Evolutionary conservation across 2,797 vertebrate genomes (phyloP), one percentile per base, ranked within the genome.

Genomic region (Arremon brunneinucha): DNA sequence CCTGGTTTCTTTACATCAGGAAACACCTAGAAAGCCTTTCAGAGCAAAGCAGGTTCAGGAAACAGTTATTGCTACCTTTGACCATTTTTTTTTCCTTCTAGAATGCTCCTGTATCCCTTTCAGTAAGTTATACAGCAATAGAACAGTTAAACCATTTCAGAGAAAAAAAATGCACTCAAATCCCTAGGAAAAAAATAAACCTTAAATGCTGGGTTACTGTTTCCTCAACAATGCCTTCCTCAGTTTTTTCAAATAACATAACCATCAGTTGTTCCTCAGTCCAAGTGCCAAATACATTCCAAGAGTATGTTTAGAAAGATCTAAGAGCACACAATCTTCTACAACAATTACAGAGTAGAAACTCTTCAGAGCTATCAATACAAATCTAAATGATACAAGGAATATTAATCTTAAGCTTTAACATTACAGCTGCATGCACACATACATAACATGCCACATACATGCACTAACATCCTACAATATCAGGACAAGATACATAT

Each of bases 261-360:
- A 89, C 83, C 34, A 83, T 89, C 65, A 86, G 30, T 75, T 84
- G 30, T 65, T 79, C 72, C 76, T 83, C 71, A 75, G 44, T 3
- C 47, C 43, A 95, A 85, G 69, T 76, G 85, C 69, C 83, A 95
- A 91, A 95, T 89, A 57, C 43, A 94, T 92, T 87, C 67, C 63
- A 60, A 41, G 50, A 82, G 52, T 59, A 90, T 56, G 39, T 76
- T 95, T 52, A 78, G 41, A 89, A 87, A 94, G 57, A 83, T 35
- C 27, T 37, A 75, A 83, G 49, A 88, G 55, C 82, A 90, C 28
- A 74, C 8, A 8, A 30, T 43, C 43, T 52, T 53, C 59, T 83
- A 2, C 14, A 85, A 74, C 30, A 83, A 87, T 46, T 37, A 72
- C 12, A 22, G 14, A 87, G 7, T n/a, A 6, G 35, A 83, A 63